These are phyloP conservation scores for Thamnaconus septentrionalis DNA, from an alignment of 2,113 vertebrate genomes.

Conservation along the genomic window DNA sequence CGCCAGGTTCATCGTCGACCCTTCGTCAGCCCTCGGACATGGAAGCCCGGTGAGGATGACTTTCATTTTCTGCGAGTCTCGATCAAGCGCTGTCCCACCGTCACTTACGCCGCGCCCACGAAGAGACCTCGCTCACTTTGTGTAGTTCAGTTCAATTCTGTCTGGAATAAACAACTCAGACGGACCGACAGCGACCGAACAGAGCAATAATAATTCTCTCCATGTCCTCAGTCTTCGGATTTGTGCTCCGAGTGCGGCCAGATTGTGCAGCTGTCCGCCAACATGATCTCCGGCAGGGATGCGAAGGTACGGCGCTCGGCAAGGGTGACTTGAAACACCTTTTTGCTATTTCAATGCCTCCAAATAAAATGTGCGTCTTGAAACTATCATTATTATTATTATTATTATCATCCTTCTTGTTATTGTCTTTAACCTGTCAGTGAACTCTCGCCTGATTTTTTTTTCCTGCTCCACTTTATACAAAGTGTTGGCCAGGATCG, in stretches of 20 bases:
- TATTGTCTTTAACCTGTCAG: too few relatives aligned
- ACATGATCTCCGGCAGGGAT: constrained; percentile 60
- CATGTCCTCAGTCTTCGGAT: constrained; percentile 43
- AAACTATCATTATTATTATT: not conserved
- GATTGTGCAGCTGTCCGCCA: constrained; percentile 61
- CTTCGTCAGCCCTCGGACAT: constrained; percentile 13
- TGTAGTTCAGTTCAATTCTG: too few relatives aligned
- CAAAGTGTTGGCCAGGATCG: too few relatives aligned
- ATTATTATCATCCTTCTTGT: too few relatives aligned
- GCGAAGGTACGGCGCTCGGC: constrained; percentile 52
- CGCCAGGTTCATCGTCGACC: constrained; percentile 47
- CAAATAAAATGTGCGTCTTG: too few relatives aligned
- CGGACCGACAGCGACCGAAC: too few relatives aligned
- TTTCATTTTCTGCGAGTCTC: not conserved
- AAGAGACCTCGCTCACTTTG: too few relatives aligned
- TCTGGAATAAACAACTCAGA: too few relatives aligned
- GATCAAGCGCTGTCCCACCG: not conserved
- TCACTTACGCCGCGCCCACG: too few relatives aligned
- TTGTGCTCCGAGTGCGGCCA: constrained; percentile 68
- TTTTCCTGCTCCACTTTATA: too few relatives aligned
- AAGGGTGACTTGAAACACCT: not conserved
- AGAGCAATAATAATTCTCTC: not conserved
- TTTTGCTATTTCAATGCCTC: not conserved
- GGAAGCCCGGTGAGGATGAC: constrained; percentile 32
- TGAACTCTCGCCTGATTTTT: too few relatives aligned